phyloP scores from a whole-genome alignment of 1,140 invertebrate genomes.

The Drosophila sp. region DNA sequence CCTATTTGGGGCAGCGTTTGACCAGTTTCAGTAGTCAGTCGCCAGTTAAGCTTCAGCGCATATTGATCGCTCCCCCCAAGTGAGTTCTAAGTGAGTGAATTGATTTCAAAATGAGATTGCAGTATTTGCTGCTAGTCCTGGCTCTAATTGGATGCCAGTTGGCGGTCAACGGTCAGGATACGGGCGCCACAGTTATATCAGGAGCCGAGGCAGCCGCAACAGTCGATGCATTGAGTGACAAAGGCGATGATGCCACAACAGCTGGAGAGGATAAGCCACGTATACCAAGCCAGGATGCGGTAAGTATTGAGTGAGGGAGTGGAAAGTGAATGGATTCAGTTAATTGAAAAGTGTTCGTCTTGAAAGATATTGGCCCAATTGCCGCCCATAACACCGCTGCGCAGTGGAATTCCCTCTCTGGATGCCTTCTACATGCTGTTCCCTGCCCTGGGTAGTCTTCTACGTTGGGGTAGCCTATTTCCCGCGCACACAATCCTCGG shows the following conservation, averaged over 20 bases:
- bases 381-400: constrained; percentile 25
- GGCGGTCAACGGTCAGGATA: constrained; percentile 33
- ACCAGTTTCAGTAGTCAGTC: constrained; percentile 50
- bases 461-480: constrained; percentile 67
- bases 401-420: constrained; percentile 46
- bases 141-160: constrained; percentile 32
- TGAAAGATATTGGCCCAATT: constrained; percentile 52
- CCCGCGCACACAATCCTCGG: constrained; percentile 54
- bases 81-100: not conserved
- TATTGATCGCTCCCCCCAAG: constrained; percentile 25
- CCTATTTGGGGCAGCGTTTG: constrained; percentile 69
- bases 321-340: not conserved
- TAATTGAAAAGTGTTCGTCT: not conserved
- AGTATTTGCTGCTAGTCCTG: constrained; percentile 53
- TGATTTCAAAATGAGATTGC: constrained; percentile 45
- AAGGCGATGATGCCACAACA: not conserved
- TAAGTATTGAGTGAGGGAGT: constrained; percentile 14
- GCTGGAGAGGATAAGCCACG: constrained; percentile 9
- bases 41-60: constrained; percentile 54
- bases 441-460: constrained; percentile 57
- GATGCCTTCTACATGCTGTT: constrained; percentile 64
- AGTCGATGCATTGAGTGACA: not conserved
- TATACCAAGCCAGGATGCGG: constrained; percentile 38
- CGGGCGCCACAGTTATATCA: constrained; percentile 9
- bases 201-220: constrained; percentile 11